Evolutionary conservation across 2,113 vertebrate genomes (phyloP), one percentile per base, ranked within the genome.

Genomic region (Oryzias javanicus): DNA sequence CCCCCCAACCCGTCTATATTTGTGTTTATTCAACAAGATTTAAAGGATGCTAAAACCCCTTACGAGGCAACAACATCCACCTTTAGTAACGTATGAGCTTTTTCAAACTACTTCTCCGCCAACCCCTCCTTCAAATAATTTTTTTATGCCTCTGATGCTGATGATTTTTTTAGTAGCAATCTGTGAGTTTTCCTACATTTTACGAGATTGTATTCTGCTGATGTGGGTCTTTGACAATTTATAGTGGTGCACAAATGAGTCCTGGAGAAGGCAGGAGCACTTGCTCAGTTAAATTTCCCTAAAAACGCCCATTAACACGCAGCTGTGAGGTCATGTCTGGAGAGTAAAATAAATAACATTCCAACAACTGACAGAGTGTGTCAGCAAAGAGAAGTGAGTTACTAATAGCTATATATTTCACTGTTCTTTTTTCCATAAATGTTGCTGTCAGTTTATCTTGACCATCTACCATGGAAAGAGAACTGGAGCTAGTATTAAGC

Each of bases 81-180:
- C 41, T 44, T 53, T 71, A 62, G 35, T 53, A 61, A 35, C 35
- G 3, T n/a, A 22, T 63, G 29, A 27, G 69, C 60, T 63, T 67
- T 64, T 55, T 62, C 18, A 64, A 42, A 59, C 60, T 52, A 70
- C 49, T 61, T 64, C 50, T 63, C 44, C 41, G 60, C 47, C 61
- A 53, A 67, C 52, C 51, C 51, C 60, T 69, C 65, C 44, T 66
- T 41, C 29, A 45, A 60, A 61, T 53, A 22, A 45, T 22, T 62
- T 67, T 64, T 16, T 44, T 58, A 60, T 74, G 82, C 82, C 80
- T 77, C 79, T 76, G 80, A 70, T 75, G 69, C 75, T 72, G 67
- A 72, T 79, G 67, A 78, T 78, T 79, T 71, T 82, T 84, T 77
- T 76, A 83, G 70, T 49, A 60, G 62, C 78, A 72, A 75, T 79